Evolutionary conservation across 53 echinoderm and acorn worm genomes (phyloP).

Genomic region (Astropecten irregularis): DNA sequence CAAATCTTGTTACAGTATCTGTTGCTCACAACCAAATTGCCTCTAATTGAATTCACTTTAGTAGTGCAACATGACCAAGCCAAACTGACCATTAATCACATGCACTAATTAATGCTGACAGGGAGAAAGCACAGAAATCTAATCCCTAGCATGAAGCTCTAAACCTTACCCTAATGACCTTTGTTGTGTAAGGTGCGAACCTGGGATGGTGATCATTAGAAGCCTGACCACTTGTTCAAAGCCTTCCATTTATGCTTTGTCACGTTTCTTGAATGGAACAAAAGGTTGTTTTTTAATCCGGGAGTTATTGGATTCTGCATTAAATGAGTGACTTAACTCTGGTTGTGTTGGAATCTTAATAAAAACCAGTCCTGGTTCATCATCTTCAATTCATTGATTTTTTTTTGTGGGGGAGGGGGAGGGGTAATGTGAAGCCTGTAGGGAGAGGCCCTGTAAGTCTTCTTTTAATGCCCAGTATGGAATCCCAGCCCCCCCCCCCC

Average conservation of each 20-base stretch:
- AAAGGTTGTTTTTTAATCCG: not conserved
- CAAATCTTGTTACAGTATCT: too few relatives aligned
- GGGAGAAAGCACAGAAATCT: too few relatives aligned
- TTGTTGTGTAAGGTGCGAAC: not conserved
- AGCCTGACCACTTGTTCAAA: not conserved
- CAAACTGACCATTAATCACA: not conserved
- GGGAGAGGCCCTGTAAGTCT: too few relatives aligned
- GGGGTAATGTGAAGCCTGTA: too few relatives aligned
- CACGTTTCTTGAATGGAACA: not conserved
- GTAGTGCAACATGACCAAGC: not conserved
- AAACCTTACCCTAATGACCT: not conserved
- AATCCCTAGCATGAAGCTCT: not conserved
- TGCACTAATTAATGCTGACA: slow-evolving; percentile 34
- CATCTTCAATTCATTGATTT: too few relatives aligned
- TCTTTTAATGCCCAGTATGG: too few relatives aligned
- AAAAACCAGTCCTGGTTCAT: too few relatives aligned
- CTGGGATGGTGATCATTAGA: not conserved
- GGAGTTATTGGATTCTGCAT: not conserved
- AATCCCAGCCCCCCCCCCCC: too few relatives aligned
- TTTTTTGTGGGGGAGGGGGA: too few relatives aligned
- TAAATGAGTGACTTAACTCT: too few relatives aligned
- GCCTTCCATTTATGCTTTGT: not conserved
- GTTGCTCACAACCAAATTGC: not conserved
- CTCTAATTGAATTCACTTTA: not conserved
- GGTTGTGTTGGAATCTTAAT: too few relatives aligned